phyloP scores from a whole-genome alignment of 2,797 vertebrate species.

The Petrocephalus schoutedeni region DNA sequence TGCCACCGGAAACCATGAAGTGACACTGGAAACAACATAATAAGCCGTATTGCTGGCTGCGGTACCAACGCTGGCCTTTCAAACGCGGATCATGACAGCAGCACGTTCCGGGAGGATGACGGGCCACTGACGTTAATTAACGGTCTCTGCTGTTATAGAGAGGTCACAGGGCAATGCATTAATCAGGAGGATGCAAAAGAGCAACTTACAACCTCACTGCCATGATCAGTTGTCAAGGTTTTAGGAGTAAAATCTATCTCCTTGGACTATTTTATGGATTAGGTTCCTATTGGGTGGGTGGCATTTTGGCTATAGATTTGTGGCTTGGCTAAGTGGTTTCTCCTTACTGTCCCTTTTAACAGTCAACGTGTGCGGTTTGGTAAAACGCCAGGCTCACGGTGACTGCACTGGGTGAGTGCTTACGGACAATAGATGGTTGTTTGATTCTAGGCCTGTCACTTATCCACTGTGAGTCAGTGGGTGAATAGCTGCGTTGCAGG shows the following conservation, averaged over 20 bases:
- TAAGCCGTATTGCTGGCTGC: not conserved
- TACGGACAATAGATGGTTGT: not conserved
- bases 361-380: not conserved
- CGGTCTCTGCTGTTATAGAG: not conserved
- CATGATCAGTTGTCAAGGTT: not conserved
- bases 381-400: not conserved
- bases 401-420: not conserved
- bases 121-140: not conserved
- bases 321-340: not conserved
- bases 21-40: not conserved
- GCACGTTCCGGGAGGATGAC: not conserved
- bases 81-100: not conserved
- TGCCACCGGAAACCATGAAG: not conserved
- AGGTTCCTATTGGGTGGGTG: not conserved
- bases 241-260: not conserved
- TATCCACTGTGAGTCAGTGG: not conserved
- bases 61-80: not conserved
- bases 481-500: not conserved
- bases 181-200: not conserved
- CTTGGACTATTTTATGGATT: not conserved
- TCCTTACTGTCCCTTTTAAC: not conserved
- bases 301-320: not conserved
- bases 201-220: not conserved
- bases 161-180: not conserved
- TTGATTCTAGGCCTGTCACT: not conserved